Evolutionary conservation across 1,140 invertebrate species (phyloP).

Genomic region (Trichoplusia ni): DNA sequence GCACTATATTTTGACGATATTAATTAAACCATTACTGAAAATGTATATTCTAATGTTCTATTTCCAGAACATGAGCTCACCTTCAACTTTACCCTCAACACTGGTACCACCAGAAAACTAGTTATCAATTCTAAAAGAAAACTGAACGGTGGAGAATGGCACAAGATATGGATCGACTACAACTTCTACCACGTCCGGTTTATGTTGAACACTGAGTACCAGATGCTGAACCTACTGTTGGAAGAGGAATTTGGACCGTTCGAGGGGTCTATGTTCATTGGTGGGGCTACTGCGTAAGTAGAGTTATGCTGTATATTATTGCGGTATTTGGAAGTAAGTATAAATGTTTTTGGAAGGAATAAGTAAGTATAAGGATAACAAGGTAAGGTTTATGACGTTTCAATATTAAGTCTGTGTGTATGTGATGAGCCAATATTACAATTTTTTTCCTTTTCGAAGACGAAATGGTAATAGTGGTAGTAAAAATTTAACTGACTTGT

Average conservation of each 20-base stretch:
- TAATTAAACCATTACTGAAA: too few species aligned
- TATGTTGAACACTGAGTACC: slow-evolving; percentile 93
- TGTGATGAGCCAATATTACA: too few species aligned
- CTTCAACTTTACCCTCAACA: slow-evolving; percentile 95
- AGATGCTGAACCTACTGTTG: slow-evolving; percentile 91
- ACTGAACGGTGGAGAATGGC: slow-evolving; percentile 96
- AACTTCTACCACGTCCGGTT: slow-evolving; percentile 97
- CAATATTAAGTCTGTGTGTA: too few species aligned
- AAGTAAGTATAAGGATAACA: too few species aligned
- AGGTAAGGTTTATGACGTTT: too few species aligned
- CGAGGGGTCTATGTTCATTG: slow-evolving; percentile 96
- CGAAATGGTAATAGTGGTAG: too few species aligned
- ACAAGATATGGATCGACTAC: slow-evolving; percentile 96
- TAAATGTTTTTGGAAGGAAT: too few species aligned
- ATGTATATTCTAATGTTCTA: too few species aligned
- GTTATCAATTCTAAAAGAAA: slow-evolving; percentile 90
- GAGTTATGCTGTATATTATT: not conserved
- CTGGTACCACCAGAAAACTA: slow-evolving; percentile 88
- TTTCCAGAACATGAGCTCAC: slow-evolving; percentile 89
- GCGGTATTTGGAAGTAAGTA: not conserved
- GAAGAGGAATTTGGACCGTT: slow-evolving; percentile 95
- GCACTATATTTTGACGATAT: too few species aligned
- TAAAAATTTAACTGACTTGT: too few species aligned
- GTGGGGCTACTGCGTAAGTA: slow-evolving; percentile 93
- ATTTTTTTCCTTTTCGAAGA: too few species aligned